These are phyloP conservation scores for Drosophila ezoana DNA, from an alignment of 2,888 invertebrate genomes.

Conservation along the genomic window DNA sequence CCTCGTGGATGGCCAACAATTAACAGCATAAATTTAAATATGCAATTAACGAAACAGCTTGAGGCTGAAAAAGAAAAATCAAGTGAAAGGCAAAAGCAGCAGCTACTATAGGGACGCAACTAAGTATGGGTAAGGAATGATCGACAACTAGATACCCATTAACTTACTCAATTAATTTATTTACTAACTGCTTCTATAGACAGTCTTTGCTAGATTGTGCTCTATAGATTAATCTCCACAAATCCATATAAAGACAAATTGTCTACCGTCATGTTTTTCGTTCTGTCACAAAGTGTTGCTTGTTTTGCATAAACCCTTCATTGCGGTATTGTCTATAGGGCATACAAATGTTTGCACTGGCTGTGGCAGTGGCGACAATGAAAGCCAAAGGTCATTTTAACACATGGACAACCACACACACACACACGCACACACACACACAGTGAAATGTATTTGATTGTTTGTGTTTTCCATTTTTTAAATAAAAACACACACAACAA, in stretches of 20 bases:
- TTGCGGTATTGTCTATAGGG: conserved; percentile 1
- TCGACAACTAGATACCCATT: conserved; percentile 2
- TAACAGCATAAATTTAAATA: conserved; percentile 82
- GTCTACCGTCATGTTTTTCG: background rate
- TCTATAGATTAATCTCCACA: too few species aligned
- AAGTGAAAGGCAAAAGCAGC: conserved; percentile 16
- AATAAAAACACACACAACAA: conserved; percentile 55
- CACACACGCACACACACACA: conserved; percentile 15
- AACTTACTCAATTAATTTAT: too few species aligned
- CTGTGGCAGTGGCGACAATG: conserved; percentile 43
- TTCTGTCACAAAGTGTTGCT: background rate
- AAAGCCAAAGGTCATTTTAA: conserved; percentile 76
- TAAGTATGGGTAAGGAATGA: background rate
- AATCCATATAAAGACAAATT: background rate
- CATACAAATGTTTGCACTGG: conserved; percentile 26
- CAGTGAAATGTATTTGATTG: conserved; percentile 80
- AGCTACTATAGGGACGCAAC: conserved; percentile 2
- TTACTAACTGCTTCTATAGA: too few species aligned
- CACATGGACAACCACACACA: conserved; percentile 37
- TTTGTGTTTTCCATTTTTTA: conserved; percentile 64
- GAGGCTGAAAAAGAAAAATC: conserved; percentile 50
- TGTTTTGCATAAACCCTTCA: background rate
- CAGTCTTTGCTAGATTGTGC: too few species aligned
- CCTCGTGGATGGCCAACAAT: conserved; percentile 58
- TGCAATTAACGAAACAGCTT: conserved; percentile 81